A percentile compares a stretch with the other conserved stretches of the same genome.
phyloP scores from a whole-genome alignment of 2,797 vertebrate species.

The Falco berigora region DNA sequence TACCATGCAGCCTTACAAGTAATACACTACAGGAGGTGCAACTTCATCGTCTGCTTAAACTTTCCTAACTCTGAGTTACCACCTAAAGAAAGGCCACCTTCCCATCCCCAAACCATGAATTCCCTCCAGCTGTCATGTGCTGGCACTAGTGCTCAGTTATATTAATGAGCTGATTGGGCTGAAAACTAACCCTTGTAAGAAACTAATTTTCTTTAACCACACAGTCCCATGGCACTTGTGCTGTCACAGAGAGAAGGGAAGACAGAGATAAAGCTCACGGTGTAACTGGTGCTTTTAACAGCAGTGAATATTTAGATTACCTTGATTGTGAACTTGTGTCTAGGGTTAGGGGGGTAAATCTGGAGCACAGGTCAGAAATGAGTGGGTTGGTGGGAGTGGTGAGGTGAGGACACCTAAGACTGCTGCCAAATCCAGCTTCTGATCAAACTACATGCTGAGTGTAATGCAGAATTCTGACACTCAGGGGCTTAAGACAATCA shows the following conservation, averaged over 20 bases:
- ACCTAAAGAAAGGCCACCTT: not conserved
- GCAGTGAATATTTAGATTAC: not conserved
- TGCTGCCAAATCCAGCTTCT: not conserved
- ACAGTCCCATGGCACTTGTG: not conserved
- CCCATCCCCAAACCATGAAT: not conserved
- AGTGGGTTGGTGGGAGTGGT: not conserved
- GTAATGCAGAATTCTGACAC: not conserved
- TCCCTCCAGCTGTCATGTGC: not conserved
- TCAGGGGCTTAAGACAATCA: constrained; percentile 21
- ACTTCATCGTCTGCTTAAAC: not conserved
- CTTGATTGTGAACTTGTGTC: not conserved
- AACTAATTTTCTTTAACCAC: not conserved
- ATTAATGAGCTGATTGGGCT: not conserved
- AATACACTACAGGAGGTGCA: not conserved
- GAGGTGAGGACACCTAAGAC: not conserved
- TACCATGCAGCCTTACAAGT: not conserved
- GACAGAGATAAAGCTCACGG: not conserved
- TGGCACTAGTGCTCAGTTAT: not conserved
- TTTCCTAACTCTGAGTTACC: not conserved
- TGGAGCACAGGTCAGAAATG: not conserved
- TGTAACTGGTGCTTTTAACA: not conserved
- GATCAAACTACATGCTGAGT: not conserved
- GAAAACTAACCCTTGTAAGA: not conserved
- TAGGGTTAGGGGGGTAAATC: not conserved
- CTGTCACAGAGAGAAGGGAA: not conserved